Base-by-base conservation (phyloP, 2,888 invertebrate genomes). In the Heliconius hortense region DNA sequence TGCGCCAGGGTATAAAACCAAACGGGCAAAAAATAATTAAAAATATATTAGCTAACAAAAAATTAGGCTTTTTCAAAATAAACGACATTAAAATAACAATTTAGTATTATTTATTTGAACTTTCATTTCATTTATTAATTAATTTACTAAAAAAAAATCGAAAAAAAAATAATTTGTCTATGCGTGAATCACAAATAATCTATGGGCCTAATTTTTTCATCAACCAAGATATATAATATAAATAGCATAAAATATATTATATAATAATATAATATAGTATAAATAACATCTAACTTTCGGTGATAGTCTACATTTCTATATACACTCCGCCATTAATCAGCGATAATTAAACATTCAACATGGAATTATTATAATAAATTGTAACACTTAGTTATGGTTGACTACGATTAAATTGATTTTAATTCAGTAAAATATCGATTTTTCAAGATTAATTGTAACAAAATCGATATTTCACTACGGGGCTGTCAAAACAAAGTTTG, bases 1-100 rank as follows among this genome's bases (percentile, higher is more conserved):
- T 93, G 93, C 93, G 92, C 89, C 87, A 88, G 89, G 90, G 84
- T 82, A 85, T 79, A 82, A 86, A 64, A 83, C 85, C 86, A 85
- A 84, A 85, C 86, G 83, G 84, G 83, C 82, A 84, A 82, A 83
- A 83, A 84, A 87, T 86, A 87, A 86, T 85, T 82, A 86, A 85
- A 67, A 76, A 35, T 24, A 64, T 15, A 66, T 66, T 43, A 66
- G 39, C 43, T 24, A 43, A 43, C 39, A 66, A 66, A 66, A 64
- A 43, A 39, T 35, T 39, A 64, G 64, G 64, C 64, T 15, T 24
- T 39, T n/a, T 24, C 21, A 35, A 35, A 64, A 24, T 64, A 24
- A 11, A 26, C 7, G 11, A n/a, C 35, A 31, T n/a, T 39, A 39
- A 39, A n/a, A 64, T 21, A 64, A 64, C 64, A 64, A 35, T 64